Base-by-base conservation (phyloP, 2,888 invertebrate species). In the Syritta pipiens region DNA sequence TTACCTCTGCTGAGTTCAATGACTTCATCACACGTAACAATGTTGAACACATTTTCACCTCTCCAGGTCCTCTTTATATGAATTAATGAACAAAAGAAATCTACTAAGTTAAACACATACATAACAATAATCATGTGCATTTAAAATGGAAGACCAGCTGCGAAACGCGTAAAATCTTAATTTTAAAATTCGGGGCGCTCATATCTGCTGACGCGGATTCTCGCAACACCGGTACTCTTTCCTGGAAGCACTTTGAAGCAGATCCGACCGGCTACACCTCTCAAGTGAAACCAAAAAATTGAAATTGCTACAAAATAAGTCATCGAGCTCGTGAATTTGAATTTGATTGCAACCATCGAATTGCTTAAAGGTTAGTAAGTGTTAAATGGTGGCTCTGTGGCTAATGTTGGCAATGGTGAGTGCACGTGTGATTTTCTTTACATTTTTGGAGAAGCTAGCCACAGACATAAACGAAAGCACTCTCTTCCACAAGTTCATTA, bases 1-100 rank as follows among this genome's bases (percentile, higher is more conserved):
- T 68, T 0, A 63, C 20, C 2, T 63, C 63, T 3, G 42, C 28
- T 12, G 63, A 53, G 14, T 63, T 51, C n/a, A 26, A 22, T 9
- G 24, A 32, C 1, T 55, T 40, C 5, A 24, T 55, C 10, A 55
- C 22, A 20, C 24, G 5, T 1, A 51, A 63, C 4, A 20, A 9
- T 2, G 53, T 49, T 32, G 6, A 17, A 6, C 42, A 32, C 6
- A 51, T 30, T 20, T 26, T 53, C 9, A 19, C 42, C 19, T 14
- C 63, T n/a, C 76, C 76, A 7, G 68, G 57, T 20, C 62, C n/a
- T n/a, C n/a, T n/a, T n/a, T n/a, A n/a, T n/a, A n/a, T n/a, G n/a
- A n/a, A n/a, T n/a, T n/a, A n/a, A n/a, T n/a, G n/a, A n/a, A n/a
- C n/a, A n/a, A n/a, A n/a, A n/a, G n/a, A n/a, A n/a, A n/a, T n/a